A percentile compares a stretch with the other conserved stretches of the same genome.
Conservation (phyloP, 2,113 vertebrate species). For the Nibea albiflora region DNA sequence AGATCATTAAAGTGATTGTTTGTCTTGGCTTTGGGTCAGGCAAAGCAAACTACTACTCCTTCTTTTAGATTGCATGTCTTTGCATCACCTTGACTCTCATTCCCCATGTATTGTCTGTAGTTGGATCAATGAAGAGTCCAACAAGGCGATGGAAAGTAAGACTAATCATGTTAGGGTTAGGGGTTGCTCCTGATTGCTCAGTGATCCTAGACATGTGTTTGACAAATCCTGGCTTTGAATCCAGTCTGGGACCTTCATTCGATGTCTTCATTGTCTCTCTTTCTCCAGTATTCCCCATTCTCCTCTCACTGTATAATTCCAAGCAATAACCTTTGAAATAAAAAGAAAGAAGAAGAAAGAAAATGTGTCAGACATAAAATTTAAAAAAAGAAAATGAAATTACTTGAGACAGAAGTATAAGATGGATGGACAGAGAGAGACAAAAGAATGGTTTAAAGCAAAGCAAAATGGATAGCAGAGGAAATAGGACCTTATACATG, state of each 20-base stretch:
- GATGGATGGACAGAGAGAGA: not conserved
- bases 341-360: not conserved
- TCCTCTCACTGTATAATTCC: not conserved
- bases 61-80: not conserved
- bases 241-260: too few species aligned
- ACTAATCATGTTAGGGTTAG: not conserved
- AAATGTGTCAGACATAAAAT: slow-evolving; percentile 14
- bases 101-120: not conserved
- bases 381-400: slow-evolving; percentile 14
- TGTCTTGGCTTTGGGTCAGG: not conserved
- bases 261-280: not conserved
- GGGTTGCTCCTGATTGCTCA: not conserved
- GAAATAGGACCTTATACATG: slow-evolving; percentile 5
- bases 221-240: not conserved
- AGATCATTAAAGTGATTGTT: not conserved
- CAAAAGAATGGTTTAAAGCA: slow-evolving; percentile 14
- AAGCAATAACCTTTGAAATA: not conserved
- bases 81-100: not conserved
- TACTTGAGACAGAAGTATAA: slow-evolving; percentile 3
- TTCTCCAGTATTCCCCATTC: not conserved
- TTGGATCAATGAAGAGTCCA: not conserved
- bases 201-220: not conserved
- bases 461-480: slow-evolving; percentile 16
- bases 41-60: not conserved
- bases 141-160: not conserved